These are phyloP conservation scores for Prenolepis imparis DNA, from an alignment of 2,888 invertebrate genomes.

Conservation along the genomic window DNA sequence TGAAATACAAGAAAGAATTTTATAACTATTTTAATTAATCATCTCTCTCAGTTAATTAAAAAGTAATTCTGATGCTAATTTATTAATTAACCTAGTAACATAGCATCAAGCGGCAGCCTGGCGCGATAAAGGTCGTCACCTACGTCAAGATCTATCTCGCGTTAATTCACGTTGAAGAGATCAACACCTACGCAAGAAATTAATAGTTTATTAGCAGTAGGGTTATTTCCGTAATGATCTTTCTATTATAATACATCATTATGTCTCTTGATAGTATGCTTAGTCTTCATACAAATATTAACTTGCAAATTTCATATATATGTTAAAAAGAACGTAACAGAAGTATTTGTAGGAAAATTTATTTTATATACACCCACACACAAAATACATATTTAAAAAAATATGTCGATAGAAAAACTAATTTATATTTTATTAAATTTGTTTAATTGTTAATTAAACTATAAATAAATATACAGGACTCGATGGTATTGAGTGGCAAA, in stretches of 20 bases:
- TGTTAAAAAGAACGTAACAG: neutral
- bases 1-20: conserved; percentile 1
- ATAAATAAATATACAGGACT: neutral
- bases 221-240: conserved; percentile 24
- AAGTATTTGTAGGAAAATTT: neutral
- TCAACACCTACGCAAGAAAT: conserved; percentile 45
- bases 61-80: conserved; percentile 34
- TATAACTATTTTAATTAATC: conserved; percentile 21
- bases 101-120: neutral
- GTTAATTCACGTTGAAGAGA: conserved; percentile 23
- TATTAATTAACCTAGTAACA: conserved; percentile 35
- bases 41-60: conserved; percentile 8
- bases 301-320: neutral
- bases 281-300: neutral
- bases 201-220: conserved; percentile 27
- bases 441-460: neutral
- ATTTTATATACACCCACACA: neutral
- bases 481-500: conserved; percentile 26
- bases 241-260: neutral
- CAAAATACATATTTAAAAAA: neutral
- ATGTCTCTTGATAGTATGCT: neutral
- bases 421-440: conserved; percentile 13
- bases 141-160: conserved; percentile 37
- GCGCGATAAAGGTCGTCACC: conserved; percentile 37
- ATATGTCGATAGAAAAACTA: neutral